phyloP scores from a whole-genome alignment of 1,140 invertebrate genomes.

The Plodia interpunctella region DNA sequence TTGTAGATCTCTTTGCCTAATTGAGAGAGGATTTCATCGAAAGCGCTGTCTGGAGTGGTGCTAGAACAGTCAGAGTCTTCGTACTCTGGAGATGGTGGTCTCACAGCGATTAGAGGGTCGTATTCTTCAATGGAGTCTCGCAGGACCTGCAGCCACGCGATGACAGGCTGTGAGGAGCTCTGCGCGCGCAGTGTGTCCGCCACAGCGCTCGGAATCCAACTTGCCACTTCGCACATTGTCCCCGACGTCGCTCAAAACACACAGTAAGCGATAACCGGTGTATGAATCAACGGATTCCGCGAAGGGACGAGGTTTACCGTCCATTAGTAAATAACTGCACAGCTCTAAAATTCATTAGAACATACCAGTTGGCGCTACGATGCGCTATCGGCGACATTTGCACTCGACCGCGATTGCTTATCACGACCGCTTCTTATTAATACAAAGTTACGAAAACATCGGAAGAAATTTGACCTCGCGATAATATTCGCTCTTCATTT shows the following conservation, averaged over 20 bases:
- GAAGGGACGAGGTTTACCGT: conserved; percentile 53
- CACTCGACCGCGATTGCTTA: conserved; percentile 63
- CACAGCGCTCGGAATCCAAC: conserved; percentile 69
- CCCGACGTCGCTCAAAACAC: conserved; percentile 33
- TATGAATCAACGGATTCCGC: conserved; percentile 70
- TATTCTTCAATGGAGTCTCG: conserved; percentile 66
- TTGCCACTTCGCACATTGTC: conserved; percentile 64
- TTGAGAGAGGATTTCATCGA: conserved; percentile 70
- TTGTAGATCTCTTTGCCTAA: conserved; percentile 71
- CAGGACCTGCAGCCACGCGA: conserved; percentile 60
- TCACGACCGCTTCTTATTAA: conserved; percentile 56
- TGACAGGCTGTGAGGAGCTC: conserved; percentile 51
- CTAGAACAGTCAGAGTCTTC: conserved; percentile 24
- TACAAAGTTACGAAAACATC: conserved; percentile 41
- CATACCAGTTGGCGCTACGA: conserved; percentile 19
- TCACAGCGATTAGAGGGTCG: conserved; percentile 53
- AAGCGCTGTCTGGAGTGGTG: conserved; percentile 53
- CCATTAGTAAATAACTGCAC: conserved; percentile 17
- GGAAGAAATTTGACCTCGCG: conserved; percentile 28
- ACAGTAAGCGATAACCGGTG: conserved; percentile 60
- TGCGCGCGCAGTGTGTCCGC: conserved; percentile 58
- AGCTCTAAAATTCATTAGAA: conserved; percentile 22
- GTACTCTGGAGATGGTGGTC: conserved; percentile 27
- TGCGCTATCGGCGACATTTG: conserved; percentile 62
- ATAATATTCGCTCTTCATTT: conserved; percentile 20